A percentile compares a stretch with the other conserved stretches of the same genome.
These are phyloP conservation scores for Homalodisca vitripennis DNA, from an alignment of 1,140 invertebrate species.

Conservation along the genomic window DNA sequence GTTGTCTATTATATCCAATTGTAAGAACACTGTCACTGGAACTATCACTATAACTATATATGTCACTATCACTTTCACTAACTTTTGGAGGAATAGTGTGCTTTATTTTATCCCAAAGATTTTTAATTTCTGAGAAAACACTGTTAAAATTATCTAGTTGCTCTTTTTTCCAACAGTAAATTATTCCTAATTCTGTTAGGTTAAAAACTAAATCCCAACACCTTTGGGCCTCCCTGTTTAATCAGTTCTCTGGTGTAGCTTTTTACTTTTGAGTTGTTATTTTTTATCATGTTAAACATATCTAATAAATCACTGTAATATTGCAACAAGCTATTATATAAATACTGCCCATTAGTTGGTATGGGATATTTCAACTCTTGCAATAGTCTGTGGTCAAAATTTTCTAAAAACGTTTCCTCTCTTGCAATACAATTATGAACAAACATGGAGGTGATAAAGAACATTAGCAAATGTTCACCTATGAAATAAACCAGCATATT, in stretches of 20 bases:
- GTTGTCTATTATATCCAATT: too few species aligned
- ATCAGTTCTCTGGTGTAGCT: neutral
- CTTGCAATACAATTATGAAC: neutral
- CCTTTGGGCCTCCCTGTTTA: neutral
- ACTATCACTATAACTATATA: conserved; percentile 1
- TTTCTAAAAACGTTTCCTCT: neutral
- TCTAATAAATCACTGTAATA: neutral
- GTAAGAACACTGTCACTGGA: neutral
- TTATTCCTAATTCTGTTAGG: neutral
- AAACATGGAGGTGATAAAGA: neutral
- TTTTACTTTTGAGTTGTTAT: neutral
- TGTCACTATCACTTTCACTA: neutral
- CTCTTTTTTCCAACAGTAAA: neutral
- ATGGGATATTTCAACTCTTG: conserved; percentile 1
- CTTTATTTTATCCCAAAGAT: neutral
- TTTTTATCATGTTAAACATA: conserved; percentile 1
- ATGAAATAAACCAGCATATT: neutral
- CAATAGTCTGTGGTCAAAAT: neutral
- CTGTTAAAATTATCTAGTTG: neutral
- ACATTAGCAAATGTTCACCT: neutral
- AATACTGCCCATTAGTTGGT: neutral
- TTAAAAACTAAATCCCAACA: neutral
- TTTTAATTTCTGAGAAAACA: neutral
- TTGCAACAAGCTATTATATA: neutral
- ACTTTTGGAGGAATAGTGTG: neutral